Percentiles rank a stretch among this genome's conserved stretches.
Conservation (phyloP, 1,140 invertebrate species). For the Drosophila leontia region DNA sequence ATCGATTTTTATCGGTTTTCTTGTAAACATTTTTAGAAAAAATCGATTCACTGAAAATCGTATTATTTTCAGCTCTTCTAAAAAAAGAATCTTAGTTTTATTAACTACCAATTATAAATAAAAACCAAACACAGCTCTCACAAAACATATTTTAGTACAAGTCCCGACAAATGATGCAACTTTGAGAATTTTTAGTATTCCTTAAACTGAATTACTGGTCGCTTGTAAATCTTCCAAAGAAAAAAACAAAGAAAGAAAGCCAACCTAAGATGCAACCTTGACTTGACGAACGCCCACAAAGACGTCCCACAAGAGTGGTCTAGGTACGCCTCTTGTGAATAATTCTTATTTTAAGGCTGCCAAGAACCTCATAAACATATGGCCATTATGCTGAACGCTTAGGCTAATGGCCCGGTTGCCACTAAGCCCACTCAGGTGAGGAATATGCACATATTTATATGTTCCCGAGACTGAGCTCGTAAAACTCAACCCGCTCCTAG, state of each 20-base stretch:
- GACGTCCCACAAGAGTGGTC: constrained; percentile 19
- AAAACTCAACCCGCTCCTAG: constrained; percentile 39
- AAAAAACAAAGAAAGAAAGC: constrained; percentile 22
- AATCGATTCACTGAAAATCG: too few species aligned
- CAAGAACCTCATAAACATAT: constrained; percentile 70
- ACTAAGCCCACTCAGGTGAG: constrained; percentile 22
- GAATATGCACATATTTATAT: not conserved
- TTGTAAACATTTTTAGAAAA: too few species aligned
- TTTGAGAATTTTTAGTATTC: constrained; percentile 22
- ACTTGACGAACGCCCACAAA: constrained; percentile 54
- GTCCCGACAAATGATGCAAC: constrained; percentile 4
- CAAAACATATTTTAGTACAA: not conserved
- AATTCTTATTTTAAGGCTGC: constrained; percentile 65
- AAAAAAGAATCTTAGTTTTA: too few species aligned
- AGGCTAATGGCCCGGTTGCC: constrained; percentile 58
- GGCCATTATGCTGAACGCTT: constrained; percentile 66
- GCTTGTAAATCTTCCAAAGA: constrained; percentile 10
- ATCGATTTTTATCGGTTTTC: too few species aligned
- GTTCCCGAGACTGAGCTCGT: constrained; percentile 48
- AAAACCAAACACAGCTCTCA: not conserved
- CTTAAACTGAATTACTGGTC: not conserved
- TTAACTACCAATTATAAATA: not conserved
- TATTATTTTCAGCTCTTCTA: too few species aligned
- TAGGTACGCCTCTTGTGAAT: constrained; percentile 58
- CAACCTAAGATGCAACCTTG: constrained; percentile 21